These are phyloP conservation scores for Brachycybe producta DNA, from an alignment of 2,888 invertebrate species.

Conservation along the genomic window DNA sequence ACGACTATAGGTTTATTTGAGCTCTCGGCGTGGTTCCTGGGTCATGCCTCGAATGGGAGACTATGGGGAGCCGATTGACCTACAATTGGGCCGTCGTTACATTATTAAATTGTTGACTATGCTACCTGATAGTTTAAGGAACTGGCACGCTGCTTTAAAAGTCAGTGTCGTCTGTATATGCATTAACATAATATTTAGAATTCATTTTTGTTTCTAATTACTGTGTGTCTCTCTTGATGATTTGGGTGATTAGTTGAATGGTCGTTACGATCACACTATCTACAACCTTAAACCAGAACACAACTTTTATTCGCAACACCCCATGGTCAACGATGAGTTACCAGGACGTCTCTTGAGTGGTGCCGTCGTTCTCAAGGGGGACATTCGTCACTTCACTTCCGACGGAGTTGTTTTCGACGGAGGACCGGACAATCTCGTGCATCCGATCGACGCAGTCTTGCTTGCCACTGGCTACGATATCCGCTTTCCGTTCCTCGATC, in stretches of 20 bases:
- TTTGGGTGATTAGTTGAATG: constrained; percentile 27
- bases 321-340: constrained; percentile 34
- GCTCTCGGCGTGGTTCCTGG: constrained; percentile 38
- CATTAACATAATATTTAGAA: neutral
- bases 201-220: neutral
- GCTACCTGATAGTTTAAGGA: neutral
- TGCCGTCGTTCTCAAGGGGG: constrained; percentile 27
- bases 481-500: constrained; percentile 11
- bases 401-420: constrained; percentile 27
- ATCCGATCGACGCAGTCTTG: constrained; percentile 20
- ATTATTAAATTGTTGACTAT: neutral
- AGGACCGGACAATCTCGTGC: constrained; percentile 25
- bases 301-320: constrained; percentile 13
- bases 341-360: constrained; percentile 33
- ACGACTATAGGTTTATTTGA: constrained; percentile 31
- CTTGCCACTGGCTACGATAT: constrained; percentile 19
- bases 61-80: constrained; percentile 33
- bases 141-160: constrained; percentile 3
- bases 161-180: neutral
- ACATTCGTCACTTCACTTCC: constrained; percentile 26
- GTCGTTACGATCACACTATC: constrained; percentile 29
- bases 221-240: neutral
- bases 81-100: constrained; percentile 18
- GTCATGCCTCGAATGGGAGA: constrained; percentile 33
- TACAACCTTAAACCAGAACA: constrained; percentile 33